Evolutionary conservation across 2,797 vertebrate genomes (phyloP), one percentile per base, ranked within the genome.

Genomic region (Acestrorhynchus altus): DNA sequence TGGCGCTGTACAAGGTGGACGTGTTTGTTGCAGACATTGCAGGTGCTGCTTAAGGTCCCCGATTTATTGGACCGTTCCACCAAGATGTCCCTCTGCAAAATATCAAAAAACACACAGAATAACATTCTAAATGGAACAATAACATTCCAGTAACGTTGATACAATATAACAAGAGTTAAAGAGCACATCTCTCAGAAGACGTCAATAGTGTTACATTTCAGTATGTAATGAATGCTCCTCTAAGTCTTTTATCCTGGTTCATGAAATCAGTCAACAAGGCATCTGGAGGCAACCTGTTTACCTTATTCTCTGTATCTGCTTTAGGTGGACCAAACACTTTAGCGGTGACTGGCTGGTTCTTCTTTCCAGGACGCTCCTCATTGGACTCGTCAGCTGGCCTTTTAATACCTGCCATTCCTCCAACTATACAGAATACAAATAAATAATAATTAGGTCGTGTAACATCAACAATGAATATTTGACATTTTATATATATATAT

Each of bases 1-100:
- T 96, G 94, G n/a, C 98, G 93, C 92, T 99, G 96, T 20, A 99
- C 96, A 54, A 99, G 89, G 79, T 99, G 98, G 68, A 99, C 98
- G 0, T 96, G 96, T 0, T 82, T 88, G 57, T 94, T 85, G 0
- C 97, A 99, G 76, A 93, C 20, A 1, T 74, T 90, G 49, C 98
- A 99, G 85, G 77, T 93, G 85, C 93, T 96, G 87, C 91, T 96
- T 57, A 85, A 81, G 0, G 87, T 91, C 72, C 86, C 91, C 0
- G 82, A 64, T 76, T 87, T 87, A 51, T 81, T 86, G 15, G 85
- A 6, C 0, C 83, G 90, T 63, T 93, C 93, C 0, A 61, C 81
- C 6, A 84, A 71, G 64, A 81, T 86, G 0, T 84, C 90, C 80
- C 89, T 89, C 93, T 94, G 86, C 8, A 77, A 60, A 51, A 73